A percentile compares a stretch with the other conserved stretches of the same genome.
These are phyloP conservation scores for Styela clava DNA, from an alignment of 23 tunicate species.

Conservation along the genomic window DNA sequence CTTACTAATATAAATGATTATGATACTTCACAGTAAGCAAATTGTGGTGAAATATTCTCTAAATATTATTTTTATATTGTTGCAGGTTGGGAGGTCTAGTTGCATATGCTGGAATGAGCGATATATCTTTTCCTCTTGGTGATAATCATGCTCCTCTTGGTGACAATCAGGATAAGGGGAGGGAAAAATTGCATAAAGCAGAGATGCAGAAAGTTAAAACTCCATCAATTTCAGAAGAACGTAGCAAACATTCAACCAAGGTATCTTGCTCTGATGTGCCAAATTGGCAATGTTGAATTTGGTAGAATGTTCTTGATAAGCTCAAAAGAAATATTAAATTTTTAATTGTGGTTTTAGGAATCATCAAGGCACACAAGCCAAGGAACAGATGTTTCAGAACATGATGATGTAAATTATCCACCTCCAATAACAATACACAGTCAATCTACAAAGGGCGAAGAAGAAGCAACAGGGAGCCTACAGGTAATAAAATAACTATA, in stretches of 20 bases:
- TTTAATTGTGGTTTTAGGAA: neutral
- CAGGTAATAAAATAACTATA: too few species aligned
- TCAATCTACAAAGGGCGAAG: neutral
- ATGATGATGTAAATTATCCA: neutral
- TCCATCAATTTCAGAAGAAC: neutral
- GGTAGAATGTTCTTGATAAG: neutral
- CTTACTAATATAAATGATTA: too few species aligned
- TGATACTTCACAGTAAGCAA: too few species aligned
- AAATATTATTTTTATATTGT: too few species aligned
- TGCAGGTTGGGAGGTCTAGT: slow-evolving; percentile 25
- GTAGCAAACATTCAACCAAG: neutral
- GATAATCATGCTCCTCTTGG: neutral
- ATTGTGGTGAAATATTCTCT: too few species aligned
- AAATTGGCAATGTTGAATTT: too few species aligned
- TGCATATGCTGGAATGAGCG: slow-evolving; percentile 20
- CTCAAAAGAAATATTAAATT: too few species aligned
- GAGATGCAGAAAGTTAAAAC: neutral
- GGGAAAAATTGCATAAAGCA: neutral
- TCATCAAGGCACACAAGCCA: neutral
- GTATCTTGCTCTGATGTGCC: neutral
- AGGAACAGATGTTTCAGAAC: slow-evolving; percentile 1
- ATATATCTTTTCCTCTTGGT: slow-evolving; percentile 12
- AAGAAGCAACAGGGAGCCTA: neutral
- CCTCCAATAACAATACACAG: slow-evolving; percentile 31
- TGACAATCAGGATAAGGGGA: neutral